Evolutionary conservation across 2,797 vertebrate genomes (phyloP).

Genomic region (Galago senegalensis): DNA sequence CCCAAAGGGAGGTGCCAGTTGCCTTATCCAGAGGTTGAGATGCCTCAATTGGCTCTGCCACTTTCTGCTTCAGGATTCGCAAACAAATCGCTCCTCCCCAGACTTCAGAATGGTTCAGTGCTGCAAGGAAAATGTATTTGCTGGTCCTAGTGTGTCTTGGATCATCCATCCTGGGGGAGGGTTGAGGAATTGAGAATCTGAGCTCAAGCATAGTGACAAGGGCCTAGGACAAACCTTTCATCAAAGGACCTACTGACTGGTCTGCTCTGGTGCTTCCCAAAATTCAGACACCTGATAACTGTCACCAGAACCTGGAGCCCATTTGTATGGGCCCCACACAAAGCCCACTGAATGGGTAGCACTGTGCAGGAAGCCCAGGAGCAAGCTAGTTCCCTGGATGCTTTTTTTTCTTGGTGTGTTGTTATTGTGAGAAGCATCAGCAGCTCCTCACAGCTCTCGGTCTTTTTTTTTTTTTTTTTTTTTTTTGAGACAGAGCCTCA

Average conservation of each 20-base stretch:
- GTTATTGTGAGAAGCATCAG: neutral
- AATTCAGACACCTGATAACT: neutral
- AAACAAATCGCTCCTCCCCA: neutral
- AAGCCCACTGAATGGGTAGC: neutral
- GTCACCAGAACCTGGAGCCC: neutral
- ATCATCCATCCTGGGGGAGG: neutral
- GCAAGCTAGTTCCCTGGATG: neutral
- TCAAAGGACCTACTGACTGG: neutral
- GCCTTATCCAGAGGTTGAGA: neutral
- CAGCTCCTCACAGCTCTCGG: neutral
- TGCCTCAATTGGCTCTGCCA: neutral
- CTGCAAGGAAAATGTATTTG: neutral
- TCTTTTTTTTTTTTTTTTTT: too few relatives aligned
- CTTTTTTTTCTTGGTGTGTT: neutral
- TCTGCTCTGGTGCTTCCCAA: neutral
- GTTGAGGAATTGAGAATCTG: neutral
- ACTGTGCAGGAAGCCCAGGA: too few relatives aligned
- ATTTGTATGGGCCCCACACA: neutral
- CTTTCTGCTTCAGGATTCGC: neutral
- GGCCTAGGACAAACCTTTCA: neutral
- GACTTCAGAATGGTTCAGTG: neutral
- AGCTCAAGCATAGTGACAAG: neutral
- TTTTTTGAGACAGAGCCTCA: too few relatives aligned
- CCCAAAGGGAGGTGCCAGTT: neutral
- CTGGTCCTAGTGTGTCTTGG: neutral